Percentiles rank a stretch among this genome's conserved stretches.
Conservation (phyloP, 2,888 invertebrate genomes). For the Amblyteles armatorius region DNA sequence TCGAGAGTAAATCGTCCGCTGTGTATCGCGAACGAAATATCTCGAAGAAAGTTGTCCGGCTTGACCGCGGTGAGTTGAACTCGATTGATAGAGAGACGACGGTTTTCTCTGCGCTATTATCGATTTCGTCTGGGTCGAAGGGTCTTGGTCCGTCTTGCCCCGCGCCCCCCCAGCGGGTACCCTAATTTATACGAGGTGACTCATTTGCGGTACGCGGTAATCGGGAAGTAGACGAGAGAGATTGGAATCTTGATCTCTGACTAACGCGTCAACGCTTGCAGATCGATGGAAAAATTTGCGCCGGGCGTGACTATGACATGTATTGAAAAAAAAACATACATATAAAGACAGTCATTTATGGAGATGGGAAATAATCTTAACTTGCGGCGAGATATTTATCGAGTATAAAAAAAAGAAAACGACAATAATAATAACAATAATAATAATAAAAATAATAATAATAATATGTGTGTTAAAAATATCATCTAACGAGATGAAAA, state of each 20-base stretch:
- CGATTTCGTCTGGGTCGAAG: slow-evolving; percentile 76
- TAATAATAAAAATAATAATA: too few relatives aligned
- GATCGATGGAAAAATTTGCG: slow-evolving; percentile 47
- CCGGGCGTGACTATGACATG: slow-evolving; percentile 12
- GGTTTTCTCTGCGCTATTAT: slow-evolving; percentile 70
- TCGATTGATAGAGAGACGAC: slow-evolving; percentile 11
- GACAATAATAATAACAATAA: too few relatives aligned
- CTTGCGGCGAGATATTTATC: too few relatives aligned
- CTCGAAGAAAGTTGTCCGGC: slow-evolving; percentile 34
- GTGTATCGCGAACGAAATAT: neutral
- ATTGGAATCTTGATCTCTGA: slow-evolving; percentile 61
- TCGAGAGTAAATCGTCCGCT: neutral
- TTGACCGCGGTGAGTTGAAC: neutral
- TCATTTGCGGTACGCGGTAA: slow-evolving; percentile 45
- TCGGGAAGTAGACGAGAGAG: slow-evolving; percentile 45
- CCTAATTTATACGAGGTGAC: slow-evolving; percentile 59
- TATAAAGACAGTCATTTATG: neutral
- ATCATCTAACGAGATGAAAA: slow-evolving; percentile 27
- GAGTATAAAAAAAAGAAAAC: too few relatives aligned
- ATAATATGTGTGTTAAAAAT: neutral
- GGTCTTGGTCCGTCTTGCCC: slow-evolving; percentile 57
- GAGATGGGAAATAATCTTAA: neutral
- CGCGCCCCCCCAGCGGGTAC: slow-evolving; percentile 24
- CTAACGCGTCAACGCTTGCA: slow-evolving; percentile 50
- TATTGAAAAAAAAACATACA: slow-evolving; percentile 67